These are phyloP conservation scores for Pristionchus entomophagus DNA, from an alignment of 2,888 invertebrate species.

Conservation along the genomic window DNA sequence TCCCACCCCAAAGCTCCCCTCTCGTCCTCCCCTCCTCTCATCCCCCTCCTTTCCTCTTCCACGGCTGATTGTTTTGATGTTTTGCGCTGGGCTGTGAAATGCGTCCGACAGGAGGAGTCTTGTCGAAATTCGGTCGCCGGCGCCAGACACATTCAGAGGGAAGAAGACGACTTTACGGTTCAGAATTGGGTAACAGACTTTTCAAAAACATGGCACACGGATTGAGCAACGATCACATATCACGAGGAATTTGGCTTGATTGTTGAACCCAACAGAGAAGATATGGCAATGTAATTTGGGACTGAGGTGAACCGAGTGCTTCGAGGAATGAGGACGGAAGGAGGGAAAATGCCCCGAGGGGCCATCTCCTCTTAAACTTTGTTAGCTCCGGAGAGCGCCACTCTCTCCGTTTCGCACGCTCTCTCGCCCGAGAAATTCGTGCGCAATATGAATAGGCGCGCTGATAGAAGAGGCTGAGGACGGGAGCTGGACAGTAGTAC, in stretches of 20 bases:
- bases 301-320: no score
- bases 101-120: background rate
- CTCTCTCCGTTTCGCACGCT: background rate
- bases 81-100: no score
- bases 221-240: no score
- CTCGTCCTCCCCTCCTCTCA: background rate
- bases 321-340: background rate
- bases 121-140: no score
- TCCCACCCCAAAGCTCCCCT: background rate
- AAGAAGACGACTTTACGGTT: no score
- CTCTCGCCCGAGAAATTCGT: background rate
- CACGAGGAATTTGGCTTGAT: no score
- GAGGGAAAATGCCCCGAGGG: background rate
- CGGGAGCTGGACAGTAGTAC: background rate
- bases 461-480: background rate
- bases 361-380: slow-evolving; percentile 34
- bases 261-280: no score
- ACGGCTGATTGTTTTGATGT: slow-evolving; percentile 38
- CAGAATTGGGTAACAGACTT: no score
- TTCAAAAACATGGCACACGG: no score
- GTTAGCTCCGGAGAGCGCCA: background rate
- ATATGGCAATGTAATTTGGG: no score
- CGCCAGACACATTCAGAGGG: no score
- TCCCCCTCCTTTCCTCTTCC: background rate
- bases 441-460: background rate